Conservation (phyloP, 30 jellyfish, hydroid and myxozoan genomes). For the Aurelia sp. region DNA sequence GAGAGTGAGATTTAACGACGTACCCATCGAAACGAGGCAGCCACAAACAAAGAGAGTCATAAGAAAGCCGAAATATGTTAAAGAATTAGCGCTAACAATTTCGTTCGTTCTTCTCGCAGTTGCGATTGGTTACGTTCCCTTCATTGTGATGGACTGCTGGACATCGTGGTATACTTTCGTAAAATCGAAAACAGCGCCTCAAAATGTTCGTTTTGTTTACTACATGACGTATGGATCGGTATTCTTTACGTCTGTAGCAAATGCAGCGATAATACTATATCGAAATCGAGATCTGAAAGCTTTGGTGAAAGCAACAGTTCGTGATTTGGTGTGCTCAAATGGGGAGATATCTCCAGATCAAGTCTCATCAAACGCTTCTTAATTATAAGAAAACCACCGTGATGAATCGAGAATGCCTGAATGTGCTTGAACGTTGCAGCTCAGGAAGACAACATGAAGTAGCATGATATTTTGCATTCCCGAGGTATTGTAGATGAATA, state of each 20-base stretch:
- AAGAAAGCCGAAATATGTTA: constrained; percentile 17
- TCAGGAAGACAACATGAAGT: too few species aligned
- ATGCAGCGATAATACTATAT: constrained; percentile 25
- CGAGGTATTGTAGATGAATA: too few species aligned
- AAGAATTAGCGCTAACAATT: constrained; percentile 38
- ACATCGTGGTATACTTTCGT: constrained; percentile 62
- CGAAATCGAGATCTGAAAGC: constrained; percentile 38
- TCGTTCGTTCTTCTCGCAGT: constrained; percentile 31
- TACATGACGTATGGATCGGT: constrained; percentile 44
- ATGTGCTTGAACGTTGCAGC: too few species aligned
- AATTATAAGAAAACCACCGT: too few species aligned
- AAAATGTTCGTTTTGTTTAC: constrained; percentile 22
- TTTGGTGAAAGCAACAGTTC: background rate
- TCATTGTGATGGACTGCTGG: constrained; percentile 52
- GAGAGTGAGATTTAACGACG: constrained; percentile 16
- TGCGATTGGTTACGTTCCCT: constrained; percentile 45
- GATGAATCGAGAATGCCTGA: too few species aligned
- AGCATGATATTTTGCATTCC: too few species aligned
- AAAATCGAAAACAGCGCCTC: constrained; percentile 33
- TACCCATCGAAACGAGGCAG: background rate
- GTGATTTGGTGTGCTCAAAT: too few species aligned
- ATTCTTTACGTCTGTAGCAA: constrained; percentile 42
- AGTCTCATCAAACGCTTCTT: too few species aligned
- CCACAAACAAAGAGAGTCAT: background rate
- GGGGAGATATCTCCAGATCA: too few species aligned